Percentiles rank a stretch among this genome's conserved stretches.
Conservation (phyloP, 1,140 invertebrate genomes). For the Hyles vespertilio region DNA sequence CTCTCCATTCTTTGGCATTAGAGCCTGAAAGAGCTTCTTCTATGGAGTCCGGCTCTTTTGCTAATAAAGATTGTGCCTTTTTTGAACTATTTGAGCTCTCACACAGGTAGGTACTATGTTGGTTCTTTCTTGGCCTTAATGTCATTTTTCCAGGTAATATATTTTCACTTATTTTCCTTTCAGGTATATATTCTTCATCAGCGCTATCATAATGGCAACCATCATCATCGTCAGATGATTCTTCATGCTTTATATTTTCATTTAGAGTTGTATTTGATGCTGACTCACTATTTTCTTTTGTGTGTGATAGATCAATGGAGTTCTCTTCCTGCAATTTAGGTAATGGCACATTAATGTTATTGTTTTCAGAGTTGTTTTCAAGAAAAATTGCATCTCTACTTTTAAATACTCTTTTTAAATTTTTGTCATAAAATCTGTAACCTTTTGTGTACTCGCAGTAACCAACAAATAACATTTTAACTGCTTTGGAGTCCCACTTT, state of each 20-base stretch:
- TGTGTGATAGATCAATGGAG: too few relatives aligned
- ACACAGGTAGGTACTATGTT: conserved; percentile 12
- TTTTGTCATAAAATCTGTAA: conserved; percentile 13
- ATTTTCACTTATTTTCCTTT: neutral
- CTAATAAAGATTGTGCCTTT: neutral
- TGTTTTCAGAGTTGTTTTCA: neutral
- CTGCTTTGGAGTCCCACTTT: conserved; percentile 44
- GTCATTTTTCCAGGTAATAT: conserved; percentile 12
- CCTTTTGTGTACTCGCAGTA: conserved; percentile 15
- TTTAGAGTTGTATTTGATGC: too few relatives aligned
- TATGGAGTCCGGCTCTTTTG: conserved; percentile 20
- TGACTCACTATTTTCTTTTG: too few relatives aligned
- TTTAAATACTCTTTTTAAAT: conserved; percentile 6
- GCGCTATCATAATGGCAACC: too few relatives aligned
- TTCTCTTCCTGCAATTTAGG: too few relatives aligned
- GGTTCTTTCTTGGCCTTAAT: conserved; percentile 20
- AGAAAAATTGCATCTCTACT: conserved; percentile 15
- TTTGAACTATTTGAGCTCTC: conserved; percentile 9
- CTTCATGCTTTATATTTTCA: too few relatives aligned
- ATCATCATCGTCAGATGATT: too few relatives aligned
- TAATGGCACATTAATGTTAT: neutral
- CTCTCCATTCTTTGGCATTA: conserved; percentile 21
- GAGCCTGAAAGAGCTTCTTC: conserved; percentile 22
- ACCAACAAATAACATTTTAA: conserved; percentile 15
- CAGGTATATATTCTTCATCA: too few relatives aligned